Base-by-base conservation (phyloP, 2,113 vertebrate species). In the Lathamus discolor region DNA sequence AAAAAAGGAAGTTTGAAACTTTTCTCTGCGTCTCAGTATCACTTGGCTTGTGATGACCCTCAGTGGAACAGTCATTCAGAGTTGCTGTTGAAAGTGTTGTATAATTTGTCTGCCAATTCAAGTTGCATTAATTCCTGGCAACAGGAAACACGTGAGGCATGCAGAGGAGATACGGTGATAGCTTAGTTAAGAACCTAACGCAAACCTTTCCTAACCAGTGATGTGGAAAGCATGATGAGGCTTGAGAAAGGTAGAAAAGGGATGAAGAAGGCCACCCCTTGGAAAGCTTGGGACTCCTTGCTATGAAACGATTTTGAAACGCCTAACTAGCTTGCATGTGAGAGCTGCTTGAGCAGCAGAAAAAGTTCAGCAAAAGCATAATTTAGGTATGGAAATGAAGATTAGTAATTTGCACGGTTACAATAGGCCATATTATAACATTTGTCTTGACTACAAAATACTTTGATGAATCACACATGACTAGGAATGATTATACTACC, bases 391-490 rank as follows among this genome's bases (percentile, higher is more conserved):
- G 88, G 91, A 97, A 97, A 97, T 97, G 74, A 96, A 87, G 94
- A 76, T 92, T 87, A 77, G 83, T 94, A 91, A 95, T 97, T 95
- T 97, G 57, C 77, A 82, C 96, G 86, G 93, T 79, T 92, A 96
- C 94, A 96, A 96, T 96, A 80, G 81, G 33, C 81, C 54, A 66
- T 91, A 96, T 96, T 95, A 95, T 94, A 92, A 91, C 91, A 31
- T 95, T 96, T 96, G 96, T 96, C 92, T 94, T 96, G 91, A 93
- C 92, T 95, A 92, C 93, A 97, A 92, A 96, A 87, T 95, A 79
- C 93, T 96, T 89, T 87, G 96, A 96, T 97, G 96, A 97, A 70
- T 96, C 95, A 96, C 86, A 85, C 63, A 92, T 95, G 95, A 89
- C 88, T 96, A 84, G 91, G 92, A 95, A 67, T 93, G 96, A 97